Conservation (phyloP, 92 coral and sea anemone genomes). For the Porites cylindrica region DNA sequence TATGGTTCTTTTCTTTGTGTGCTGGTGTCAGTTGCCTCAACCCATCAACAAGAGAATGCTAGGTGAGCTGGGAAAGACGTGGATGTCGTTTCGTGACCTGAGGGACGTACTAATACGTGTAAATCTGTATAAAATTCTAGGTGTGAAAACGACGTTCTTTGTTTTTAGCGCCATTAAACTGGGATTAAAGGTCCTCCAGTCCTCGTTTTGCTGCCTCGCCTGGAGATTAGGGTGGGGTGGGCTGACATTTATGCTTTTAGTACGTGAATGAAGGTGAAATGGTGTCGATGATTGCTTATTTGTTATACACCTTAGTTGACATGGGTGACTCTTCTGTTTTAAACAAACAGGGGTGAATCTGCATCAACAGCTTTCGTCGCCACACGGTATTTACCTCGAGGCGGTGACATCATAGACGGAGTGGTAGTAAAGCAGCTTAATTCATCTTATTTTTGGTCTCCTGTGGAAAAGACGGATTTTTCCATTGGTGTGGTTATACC, state of each 20-base stretch:
- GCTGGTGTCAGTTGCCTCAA: too few species aligned
- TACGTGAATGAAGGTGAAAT: too few species aligned
- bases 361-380: conserved; percentile 37
- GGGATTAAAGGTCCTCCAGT: too few species aligned
- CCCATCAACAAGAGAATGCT: too few species aligned
- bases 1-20: neutral
- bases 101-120: too few species aligned
- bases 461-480: conserved; percentile 53
- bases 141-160: neutral
- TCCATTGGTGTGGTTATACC: conserved; percentile 60
- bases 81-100: too few species aligned
- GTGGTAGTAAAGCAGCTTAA: conserved; percentile 21
- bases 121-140: too few species aligned
- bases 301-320: neutral
- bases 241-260: too few species aligned
- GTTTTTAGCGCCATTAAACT: neutral
- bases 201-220: too few species aligned
- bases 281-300: too few species aligned
- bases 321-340: neutral
- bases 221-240: too few species aligned
- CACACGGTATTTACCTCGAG: conserved; percentile 64
- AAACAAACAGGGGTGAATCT: conserved; percentile 37
- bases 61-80: too few species aligned
- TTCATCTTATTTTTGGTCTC: conserved; percentile 56
- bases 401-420: conserved; percentile 46